A percentile compares a stretch with the other conserved stretches of the same genome.
phyloP scores from a whole-genome alignment of 2,113 vertebrate genomes.

The Ochotona curzoniae region DNA sequence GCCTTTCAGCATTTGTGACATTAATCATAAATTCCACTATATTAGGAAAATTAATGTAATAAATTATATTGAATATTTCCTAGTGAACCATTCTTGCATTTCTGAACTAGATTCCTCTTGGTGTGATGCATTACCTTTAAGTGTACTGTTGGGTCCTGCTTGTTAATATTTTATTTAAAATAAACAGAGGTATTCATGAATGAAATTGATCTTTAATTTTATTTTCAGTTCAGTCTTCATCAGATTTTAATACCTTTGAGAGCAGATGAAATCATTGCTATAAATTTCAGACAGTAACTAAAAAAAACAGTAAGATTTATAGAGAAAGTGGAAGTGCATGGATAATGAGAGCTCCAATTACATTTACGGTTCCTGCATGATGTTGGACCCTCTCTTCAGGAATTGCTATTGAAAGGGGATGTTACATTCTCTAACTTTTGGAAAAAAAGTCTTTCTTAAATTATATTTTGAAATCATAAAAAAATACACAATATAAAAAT shows the following conservation, averaged over 20 bases:
- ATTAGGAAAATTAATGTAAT: not conserved
- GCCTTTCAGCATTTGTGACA: not conserved
- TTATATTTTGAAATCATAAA: not conserved
- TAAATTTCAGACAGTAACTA: slow-evolving; percentile 29
- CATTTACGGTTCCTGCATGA: not conserved
- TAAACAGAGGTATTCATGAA: not conserved
- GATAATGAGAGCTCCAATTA: not conserved
- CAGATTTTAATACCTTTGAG: not conserved
- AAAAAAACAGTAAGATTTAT: not conserved
- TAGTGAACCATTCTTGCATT: slow-evolving; percentile 11
- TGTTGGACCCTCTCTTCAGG: not conserved
- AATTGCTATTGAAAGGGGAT: not conserved
- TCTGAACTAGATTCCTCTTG: not conserved
- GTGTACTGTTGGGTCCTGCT: not conserved
- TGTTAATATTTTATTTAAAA: slow-evolving; percentile 40
- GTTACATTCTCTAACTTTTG: not conserved
- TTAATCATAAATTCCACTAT: slow-evolving; percentile 45
- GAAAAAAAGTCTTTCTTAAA: not conserved
- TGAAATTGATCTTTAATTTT: slow-evolving; percentile 37
- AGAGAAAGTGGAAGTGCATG: slow-evolving; percentile 4
- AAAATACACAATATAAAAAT: not conserved
- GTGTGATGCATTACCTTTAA: slow-evolving; percentile 13
- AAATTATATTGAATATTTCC: not conserved
- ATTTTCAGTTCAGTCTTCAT: slow-evolving; percentile 13
- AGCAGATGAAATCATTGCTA: not conserved